phyloP scores from a whole-genome alignment of 2,888 invertebrate genomes.

The Philopedon plagiatum region DNA sequence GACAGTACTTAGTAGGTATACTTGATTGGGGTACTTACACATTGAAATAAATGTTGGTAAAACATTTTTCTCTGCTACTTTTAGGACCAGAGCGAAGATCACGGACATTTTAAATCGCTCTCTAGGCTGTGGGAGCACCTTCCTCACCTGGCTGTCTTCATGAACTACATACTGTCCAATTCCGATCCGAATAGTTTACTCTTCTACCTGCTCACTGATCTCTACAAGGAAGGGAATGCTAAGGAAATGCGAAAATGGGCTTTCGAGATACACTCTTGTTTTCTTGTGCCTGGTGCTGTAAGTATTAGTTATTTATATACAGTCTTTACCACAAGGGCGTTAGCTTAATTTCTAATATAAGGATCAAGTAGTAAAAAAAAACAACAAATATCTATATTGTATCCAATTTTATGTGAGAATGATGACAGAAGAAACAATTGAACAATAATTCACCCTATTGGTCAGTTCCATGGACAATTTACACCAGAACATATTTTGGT shows the following conservation, averaged over 20 bases:
- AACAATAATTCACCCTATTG: too few species aligned
- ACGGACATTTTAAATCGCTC: constrained; percentile 91
- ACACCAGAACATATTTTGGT: too few species aligned
- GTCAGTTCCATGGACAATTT: too few species aligned
- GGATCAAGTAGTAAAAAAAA: too few species aligned
- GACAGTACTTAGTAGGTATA: too few species aligned
- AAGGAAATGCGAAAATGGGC: constrained; percentile 98
- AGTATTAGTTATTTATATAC: constrained; percentile 63
- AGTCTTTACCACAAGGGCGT: too few species aligned
- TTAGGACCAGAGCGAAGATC: constrained; percentile 84
- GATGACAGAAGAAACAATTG: too few species aligned
- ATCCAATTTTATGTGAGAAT: too few species aligned
- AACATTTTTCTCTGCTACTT: constrained; percentile 57
- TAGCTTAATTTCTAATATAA: too few species aligned
- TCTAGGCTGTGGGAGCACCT: constrained; percentile 87
- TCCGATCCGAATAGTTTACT: constrained; percentile 77
- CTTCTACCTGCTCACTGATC: constrained; percentile 93
- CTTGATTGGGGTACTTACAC: too few species aligned
- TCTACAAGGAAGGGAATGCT: constrained; percentile 86
- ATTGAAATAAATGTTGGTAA: background rate
- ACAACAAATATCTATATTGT: too few species aligned
- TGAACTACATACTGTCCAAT: constrained; percentile 90
- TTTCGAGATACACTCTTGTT: constrained; percentile 98
- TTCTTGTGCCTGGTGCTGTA: constrained; percentile 91
- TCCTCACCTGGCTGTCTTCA: constrained; percentile 94